Evolutionary conservation across 2,113 vertebrate species (phyloP).

Genomic region (Takifugu flavidus): DNA sequence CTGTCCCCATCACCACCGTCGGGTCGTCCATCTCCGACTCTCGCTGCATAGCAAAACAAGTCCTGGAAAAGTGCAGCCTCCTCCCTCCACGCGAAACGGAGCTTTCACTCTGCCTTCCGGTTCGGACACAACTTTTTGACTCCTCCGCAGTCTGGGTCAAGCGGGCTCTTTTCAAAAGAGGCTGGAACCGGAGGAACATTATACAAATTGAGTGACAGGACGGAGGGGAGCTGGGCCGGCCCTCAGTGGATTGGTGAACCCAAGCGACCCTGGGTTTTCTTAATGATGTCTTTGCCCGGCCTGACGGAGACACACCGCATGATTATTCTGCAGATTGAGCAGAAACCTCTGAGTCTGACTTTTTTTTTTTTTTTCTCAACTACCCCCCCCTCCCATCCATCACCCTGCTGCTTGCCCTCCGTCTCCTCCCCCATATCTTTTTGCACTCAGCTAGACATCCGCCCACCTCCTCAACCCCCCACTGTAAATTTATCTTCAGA

Average conservation of each 20-base stretch:
- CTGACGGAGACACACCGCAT: slow-evolving; percentile 57
- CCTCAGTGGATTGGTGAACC: slow-evolving; percentile 46
- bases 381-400: slow-evolving; percentile 17
- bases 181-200: slow-evolving; percentile 57
- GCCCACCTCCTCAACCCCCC: slow-evolving; percentile 11
- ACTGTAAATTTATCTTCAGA: slow-evolving; percentile 25
- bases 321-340: slow-evolving; percentile 54
- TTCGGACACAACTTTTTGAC: slow-evolving; percentile 61
- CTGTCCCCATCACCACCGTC: slow-evolving; percentile 33
- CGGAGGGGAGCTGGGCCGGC: slow-evolving; percentile 39
- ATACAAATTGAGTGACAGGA: slow-evolving; percentile 70
- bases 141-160: slow-evolving; percentile 56
- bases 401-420: slow-evolving; percentile 23
- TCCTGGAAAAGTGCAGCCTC: slow-evolving; percentile 39
- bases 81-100: slow-evolving; percentile 27
- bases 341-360: slow-evolving; percentile 32
- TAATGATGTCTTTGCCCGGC: slow-evolving; percentile 69
- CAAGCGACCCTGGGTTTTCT: slow-evolving; percentile 53
- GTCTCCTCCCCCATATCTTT: slow-evolving; percentile 16
- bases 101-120: slow-evolving; percentile 53
- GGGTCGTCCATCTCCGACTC: slow-evolving; percentile 1
- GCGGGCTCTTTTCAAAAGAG: slow-evolving; percentile 31
- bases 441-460: slow-evolving; percentile 26
- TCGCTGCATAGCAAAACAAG: slow-evolving; percentile 47
- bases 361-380: slow-evolving; percentile 23